Evolutionary conservation across 2,113 vertebrate genomes (phyloP).

Genomic region (Dolichotis patagonum): DNA sequence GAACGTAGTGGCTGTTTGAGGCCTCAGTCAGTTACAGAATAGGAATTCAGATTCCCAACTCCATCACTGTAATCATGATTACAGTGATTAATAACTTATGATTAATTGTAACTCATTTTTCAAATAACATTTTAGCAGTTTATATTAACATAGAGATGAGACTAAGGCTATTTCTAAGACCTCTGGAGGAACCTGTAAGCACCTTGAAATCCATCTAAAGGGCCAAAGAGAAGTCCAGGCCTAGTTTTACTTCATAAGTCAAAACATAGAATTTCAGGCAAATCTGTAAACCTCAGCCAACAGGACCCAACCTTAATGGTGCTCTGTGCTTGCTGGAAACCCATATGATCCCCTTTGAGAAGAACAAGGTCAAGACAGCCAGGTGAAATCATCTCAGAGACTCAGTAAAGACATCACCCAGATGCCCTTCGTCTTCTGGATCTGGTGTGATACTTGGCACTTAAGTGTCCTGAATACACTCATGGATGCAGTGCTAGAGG

Average conservation of each 20-base stretch:
- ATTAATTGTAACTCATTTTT: background rate
- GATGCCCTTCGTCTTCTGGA: background rate
- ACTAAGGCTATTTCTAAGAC: background rate
- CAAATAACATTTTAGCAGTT: background rate
- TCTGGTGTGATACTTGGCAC: rapidly evolving
- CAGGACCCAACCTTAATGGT: background rate
- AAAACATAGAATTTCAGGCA: background rate
- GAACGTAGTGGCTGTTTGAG: background rate
- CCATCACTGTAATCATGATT: background rate
- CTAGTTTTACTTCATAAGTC: background rate
- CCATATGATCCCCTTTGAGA: background rate
- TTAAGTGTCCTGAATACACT: background rate
- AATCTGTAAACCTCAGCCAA: background rate
- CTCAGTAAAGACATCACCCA: background rate
- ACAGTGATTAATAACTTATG: too few species aligned
- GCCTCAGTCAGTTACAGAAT: background rate
- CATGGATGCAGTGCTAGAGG: too few species aligned
- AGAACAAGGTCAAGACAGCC: background rate
- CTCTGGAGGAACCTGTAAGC: background rate
- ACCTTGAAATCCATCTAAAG: background rate
- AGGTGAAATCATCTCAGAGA: background rate
- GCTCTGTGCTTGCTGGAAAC: background rate
- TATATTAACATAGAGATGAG: background rate
- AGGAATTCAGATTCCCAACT: background rate
- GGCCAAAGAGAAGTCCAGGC: background rate